phyloP scores from a whole-genome alignment of 2,113 vertebrate species.

The Trogon surrucura region DNA sequence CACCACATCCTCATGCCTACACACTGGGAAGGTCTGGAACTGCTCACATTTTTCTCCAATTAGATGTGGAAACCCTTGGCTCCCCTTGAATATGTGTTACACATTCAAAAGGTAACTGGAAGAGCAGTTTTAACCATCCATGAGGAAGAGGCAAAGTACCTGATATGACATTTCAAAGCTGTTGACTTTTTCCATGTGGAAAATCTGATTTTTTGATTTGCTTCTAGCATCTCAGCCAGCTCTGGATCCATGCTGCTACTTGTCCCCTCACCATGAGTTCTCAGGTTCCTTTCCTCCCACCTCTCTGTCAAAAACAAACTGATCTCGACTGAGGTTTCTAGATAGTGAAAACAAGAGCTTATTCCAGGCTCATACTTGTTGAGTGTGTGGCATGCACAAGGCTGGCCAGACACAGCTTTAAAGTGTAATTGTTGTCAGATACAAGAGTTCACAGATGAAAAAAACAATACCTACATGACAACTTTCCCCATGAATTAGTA shows the following conservation, averaged over 20 bases:
- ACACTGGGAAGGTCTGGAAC: too few relatives aligned
- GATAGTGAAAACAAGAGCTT: neutral
- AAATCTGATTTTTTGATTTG: neutral
- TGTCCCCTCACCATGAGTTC: neutral
- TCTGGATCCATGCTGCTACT: neutral
- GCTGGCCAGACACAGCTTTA: neutral
- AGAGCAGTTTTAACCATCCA: too few relatives aligned
- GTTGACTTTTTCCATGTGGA: neutral
- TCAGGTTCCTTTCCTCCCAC: neutral
- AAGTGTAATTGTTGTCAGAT: neutral
- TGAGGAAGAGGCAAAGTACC: neutral
- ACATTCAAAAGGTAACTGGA: too few relatives aligned
- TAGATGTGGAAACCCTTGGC: too few relatives aligned
- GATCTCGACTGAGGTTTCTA: neutral
- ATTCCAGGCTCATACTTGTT: neutral
- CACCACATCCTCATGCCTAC: too few relatives aligned
- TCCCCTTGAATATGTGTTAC: too few relatives aligned
- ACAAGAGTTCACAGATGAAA: neutral
- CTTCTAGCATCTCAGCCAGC: neutral
- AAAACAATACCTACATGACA: neutral
- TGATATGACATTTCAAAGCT: neutral
- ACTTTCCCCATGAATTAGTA: neutral
- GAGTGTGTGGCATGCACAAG: too few relatives aligned
- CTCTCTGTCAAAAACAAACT: neutral
- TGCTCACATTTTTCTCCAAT: too few relatives aligned